A percentile compares a stretch with the other conserved stretches of the same genome.
Conservation (phyloP, 1,140 invertebrate genomes). For the Eupeodes corollae region DNA sequence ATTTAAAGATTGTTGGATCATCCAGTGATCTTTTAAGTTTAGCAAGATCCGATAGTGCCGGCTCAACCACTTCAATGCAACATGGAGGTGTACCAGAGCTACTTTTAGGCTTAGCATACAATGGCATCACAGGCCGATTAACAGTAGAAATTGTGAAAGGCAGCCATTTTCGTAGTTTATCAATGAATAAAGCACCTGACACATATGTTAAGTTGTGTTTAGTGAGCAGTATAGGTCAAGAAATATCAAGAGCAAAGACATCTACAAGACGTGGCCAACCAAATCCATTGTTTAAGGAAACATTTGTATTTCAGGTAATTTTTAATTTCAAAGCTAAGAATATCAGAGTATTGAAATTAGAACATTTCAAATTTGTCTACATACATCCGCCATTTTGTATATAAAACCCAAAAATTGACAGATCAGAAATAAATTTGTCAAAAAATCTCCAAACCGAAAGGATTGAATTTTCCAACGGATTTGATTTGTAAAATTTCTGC, state of each 20-base stretch:
- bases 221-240: conserved; percentile 83
- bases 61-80: conserved; percentile 83
- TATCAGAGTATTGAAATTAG: too few species aligned
- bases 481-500: too few species aligned
- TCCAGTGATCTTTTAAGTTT: conserved; percentile 60
- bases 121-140: conserved; percentile 81
- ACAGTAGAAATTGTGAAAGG: conserved; percentile 86
- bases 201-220: conserved; percentile 88
- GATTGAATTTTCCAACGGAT: too few species aligned
- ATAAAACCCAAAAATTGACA: too few species aligned
- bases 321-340: too few species aligned
- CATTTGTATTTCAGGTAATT: conserved; percentile 84
- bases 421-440: too few species aligned
- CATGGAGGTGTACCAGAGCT: conserved; percentile 83
- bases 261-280: conserved; percentile 81
- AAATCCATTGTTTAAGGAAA: conserved; percentile 91
- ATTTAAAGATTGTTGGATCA: conserved; percentile 35
- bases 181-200: conserved; percentile 69
- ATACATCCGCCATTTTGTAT: too few species aligned
- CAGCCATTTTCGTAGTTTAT: conserved; percentile 74
- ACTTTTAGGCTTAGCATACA: conserved; percentile 79
- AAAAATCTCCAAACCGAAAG: too few species aligned
- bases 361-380: too few species aligned
- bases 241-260: conserved; percentile 84
- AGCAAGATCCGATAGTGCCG: conserved; percentile 81